Evolutionary conservation across 2,113 vertebrate species (phyloP), one percentile per base, ranked within the genome.

Genomic region (Anoplopoma fimbria): DNA sequence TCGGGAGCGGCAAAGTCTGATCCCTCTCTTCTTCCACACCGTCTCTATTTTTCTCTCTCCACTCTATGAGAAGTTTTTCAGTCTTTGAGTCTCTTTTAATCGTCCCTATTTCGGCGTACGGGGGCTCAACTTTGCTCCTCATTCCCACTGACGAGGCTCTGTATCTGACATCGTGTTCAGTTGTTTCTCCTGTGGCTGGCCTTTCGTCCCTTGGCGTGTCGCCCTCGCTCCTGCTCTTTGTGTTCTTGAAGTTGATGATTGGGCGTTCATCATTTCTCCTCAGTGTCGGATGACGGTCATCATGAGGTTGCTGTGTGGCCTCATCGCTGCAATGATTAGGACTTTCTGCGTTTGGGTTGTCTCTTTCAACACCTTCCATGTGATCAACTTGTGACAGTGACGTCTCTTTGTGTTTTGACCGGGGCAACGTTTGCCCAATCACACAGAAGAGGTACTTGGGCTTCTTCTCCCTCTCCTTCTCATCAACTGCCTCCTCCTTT

Each of bases 21-120:
- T 53, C 47, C 2, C 2, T 49, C 9, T 62, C 31, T 34, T 17
- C 62, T 33, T 77, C 83, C 1, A 13, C 8, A 1, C 2, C 23
- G 13, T 67, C 76, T 61, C 69, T 76, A 42, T 68, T 85, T 58
- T 78, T 88, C 27, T 92, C 84, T 58, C 92, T 90, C 94, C 94
- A 94, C 51, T 88, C 27, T 9, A 9, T 17, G 8, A 94, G 93
- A 47, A 94, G 93, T 55, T 25, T 89, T 45, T 94, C 93, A n/a
- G 93, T 94, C 74, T 69, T 40, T 0, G 87, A 87, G 80, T 94
- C 92, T 79, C 85, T 90, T 63, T 84, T 89, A 0, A 82, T 21
- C 0, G 33, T n/a, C 9, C 73, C 68, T 5, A 85, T 87, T 63
- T 83, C 82, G 0, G 42, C 58, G 19, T 68, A 77, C 0, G 61